phyloP scores from a whole-genome alignment of 2,113 vertebrate species.

The Lagopus leucura region DNA sequence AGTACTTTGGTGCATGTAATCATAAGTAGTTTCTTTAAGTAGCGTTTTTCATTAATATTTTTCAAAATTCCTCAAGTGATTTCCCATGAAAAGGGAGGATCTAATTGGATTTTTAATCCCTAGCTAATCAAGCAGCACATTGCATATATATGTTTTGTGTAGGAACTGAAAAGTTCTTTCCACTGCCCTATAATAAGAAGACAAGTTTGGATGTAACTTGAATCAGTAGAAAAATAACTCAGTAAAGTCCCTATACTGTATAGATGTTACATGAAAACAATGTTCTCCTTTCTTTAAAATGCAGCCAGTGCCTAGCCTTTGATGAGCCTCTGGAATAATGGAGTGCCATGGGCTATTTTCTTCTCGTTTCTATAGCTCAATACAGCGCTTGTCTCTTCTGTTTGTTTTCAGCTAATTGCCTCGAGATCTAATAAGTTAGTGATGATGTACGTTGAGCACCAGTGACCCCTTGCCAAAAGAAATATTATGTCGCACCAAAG shows the following conservation, averaged over 20 bases:
- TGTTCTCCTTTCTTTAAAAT: slow-evolving; percentile 88
- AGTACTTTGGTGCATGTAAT: slow-evolving; percentile 56
- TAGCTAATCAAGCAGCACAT: slow-evolving; percentile 84
- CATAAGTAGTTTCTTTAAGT: slow-evolving; percentile 70
- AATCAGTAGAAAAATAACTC: slow-evolving; percentile 89
- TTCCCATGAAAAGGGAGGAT: slow-evolving; percentile 79
- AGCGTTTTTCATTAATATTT: slow-evolving; percentile 78
- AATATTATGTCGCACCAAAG: slow-evolving; percentile 86
- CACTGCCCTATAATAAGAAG: slow-evolving; percentile 77
- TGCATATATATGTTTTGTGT: slow-evolving; percentile 80
- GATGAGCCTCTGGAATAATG: slow-evolving; percentile 88
- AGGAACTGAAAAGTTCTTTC: slow-evolving; percentile 90
- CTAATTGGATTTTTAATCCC: slow-evolving; percentile 89
- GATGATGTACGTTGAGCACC: slow-evolving; percentile 91
- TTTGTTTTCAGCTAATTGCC: slow-evolving; percentile 98
- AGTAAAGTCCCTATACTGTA: slow-evolving; percentile 82
- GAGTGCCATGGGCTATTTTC: slow-evolving; percentile 90
- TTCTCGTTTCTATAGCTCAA: slow-evolving; percentile 87
- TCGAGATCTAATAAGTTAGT: slow-evolving; percentile 98
- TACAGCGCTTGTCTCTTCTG: slow-evolving; percentile 93
- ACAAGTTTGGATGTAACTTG: slow-evolving; percentile 86
- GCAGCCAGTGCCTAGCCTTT: slow-evolving; percentile 84
- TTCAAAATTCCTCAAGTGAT: slow-evolving; percentile 79
- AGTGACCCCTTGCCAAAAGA: slow-evolving; percentile 90
- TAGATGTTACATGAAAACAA: slow-evolving; percentile 89